A percentile compares a stretch with the other conserved stretches of the same genome.
Evolutionary conservation across 2,113 vertebrate species (phyloP).

Genomic region (Callaeas wilsoni): DNA sequence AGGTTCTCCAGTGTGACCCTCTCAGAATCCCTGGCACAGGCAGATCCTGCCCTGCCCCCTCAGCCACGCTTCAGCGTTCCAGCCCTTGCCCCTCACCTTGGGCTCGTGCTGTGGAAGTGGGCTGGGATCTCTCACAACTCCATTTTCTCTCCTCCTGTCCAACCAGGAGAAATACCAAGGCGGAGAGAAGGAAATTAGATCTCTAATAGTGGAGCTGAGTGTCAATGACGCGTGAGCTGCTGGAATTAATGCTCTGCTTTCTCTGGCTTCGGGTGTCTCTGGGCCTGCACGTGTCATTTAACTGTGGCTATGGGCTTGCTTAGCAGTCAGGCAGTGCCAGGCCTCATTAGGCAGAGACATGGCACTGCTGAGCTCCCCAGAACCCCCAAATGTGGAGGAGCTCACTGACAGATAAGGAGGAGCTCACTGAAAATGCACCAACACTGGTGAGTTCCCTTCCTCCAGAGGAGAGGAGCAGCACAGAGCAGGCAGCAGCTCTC

Average conservation of each 20-base stretch:
- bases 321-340: constrained; percentile 7
- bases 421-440: neutral
- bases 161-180: neutral
- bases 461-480: neutral
- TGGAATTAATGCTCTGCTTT: constrained; percentile 51
- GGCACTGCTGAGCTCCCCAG: neutral
- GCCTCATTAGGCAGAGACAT: constrained; percentile 29
- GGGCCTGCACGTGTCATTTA: neutral
- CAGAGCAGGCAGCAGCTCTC: neutral
- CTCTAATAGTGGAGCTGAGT: constrained; percentile 5
- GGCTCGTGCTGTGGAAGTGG: neutral
- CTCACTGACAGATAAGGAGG: neutral
- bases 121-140: neutral
- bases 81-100: neutral
- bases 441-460: neutral
- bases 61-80: neutral
- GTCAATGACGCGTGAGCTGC: constrained; percentile 26
- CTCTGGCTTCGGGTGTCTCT: neutral
- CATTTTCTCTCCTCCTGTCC: neutral
- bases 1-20: neutral
- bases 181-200: neutral
- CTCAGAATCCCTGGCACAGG: neutral
- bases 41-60: neutral
- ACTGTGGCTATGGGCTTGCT: constrained; percentile 4
- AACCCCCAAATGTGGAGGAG: neutral